Evolutionary conservation across 2,888 invertebrate species (phyloP).

Genomic region (Caenorhabditis imperialis): DNA sequence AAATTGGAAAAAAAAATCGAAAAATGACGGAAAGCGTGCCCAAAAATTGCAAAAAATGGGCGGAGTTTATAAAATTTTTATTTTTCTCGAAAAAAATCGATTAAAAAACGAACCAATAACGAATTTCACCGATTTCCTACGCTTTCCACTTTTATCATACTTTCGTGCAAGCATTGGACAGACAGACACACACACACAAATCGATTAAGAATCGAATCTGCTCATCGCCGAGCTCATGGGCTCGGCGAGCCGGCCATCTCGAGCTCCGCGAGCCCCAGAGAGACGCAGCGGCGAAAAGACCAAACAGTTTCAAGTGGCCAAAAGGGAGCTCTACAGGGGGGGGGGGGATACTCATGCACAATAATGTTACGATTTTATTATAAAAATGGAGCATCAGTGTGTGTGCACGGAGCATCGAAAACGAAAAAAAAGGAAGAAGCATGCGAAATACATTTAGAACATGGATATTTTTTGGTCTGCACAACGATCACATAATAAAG

Average conservation of each 20-base stretch:
- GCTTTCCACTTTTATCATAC: slow-evolving; percentile 69
- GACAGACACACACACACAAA: slow-evolving; percentile 10
- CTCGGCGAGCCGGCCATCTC: slow-evolving; percentile 7
- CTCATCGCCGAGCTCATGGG: slow-evolving; percentile 43
- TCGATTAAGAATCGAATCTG: slow-evolving; percentile 40
- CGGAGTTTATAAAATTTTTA: too few species aligned
- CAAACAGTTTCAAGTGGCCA: slow-evolving; percentile 50
- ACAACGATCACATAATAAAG: slow-evolving; percentile 7
- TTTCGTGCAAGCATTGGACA: slow-evolving; percentile 64
- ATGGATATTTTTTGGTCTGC: slow-evolving; percentile 9
- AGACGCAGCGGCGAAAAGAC: slow-evolving; percentile 39
- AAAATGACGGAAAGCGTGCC: neutral
- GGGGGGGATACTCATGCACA: slow-evolving; percentile 2
- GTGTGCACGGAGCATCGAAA: slow-evolving; percentile 3
- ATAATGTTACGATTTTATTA: slow-evolving; percentile 5
- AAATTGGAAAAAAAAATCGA: slow-evolving; percentile 1
- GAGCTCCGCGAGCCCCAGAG: slow-evolving; percentile 12
- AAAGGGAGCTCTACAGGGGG: slow-evolving; percentile 21
- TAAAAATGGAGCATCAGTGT: too few species aligned
- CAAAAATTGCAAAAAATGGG: neutral
- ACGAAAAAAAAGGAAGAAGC: slow-evolving; percentile 7
- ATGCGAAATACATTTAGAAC: slow-evolving; percentile 27
- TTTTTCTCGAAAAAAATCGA: too few species aligned
- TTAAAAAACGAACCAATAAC: slow-evolving; percentile 55
- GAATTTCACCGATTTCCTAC: slow-evolving; percentile 70